Base-by-base conservation (phyloP, 2,888 invertebrate species). In the Hirtodrosophila trivittata region DNA sequence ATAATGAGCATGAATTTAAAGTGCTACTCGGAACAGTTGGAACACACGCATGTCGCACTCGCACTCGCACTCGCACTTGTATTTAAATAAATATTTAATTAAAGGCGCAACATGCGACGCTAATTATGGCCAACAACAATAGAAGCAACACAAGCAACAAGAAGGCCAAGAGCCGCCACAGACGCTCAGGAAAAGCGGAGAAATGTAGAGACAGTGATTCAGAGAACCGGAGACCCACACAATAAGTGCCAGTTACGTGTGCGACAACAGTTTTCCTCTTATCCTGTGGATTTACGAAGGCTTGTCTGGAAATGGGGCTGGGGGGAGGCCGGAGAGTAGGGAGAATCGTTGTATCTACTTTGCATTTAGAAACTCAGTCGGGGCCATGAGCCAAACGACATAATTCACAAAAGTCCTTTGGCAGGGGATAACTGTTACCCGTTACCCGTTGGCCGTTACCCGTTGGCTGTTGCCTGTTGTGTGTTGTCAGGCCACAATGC, bases 1-100 rank as follows among this genome's bases (percentile, higher is more conserved):
- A 55, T 77, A 81, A 81, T 54, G 38, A 67, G 58, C 56, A 63
- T 71, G 82, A 70, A 84, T 84, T 84, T 77, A 67, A 81, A 84
- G 82, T 71, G 69, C 59, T 56, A 59, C 69, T 72, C 59, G 28
- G 12, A 13, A 5, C n/a, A n/a, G 12, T n/a, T 5, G 12, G 3
- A n/a, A 14, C 13, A 49, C 52, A 73, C 62, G 62, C 70, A 62
- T 56, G 16, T 10, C 3, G 10, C 9, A 9, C 32, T 9, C 9
- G 10, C 9, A 9, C 32, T 9, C 9, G 32, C 9, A 10, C 32
- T n/a, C 5, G 10, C 32, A 46, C 10, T 16, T 32, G 16, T 66
- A 26, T 38, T 60, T 52, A 42, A 16, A 49, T 75, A 55, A 73
- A 77, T 81, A 74, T 77, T 77, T 77, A 77, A 77, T 84, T 74